Evolutionary conservation across 2,113 vertebrate genomes (phyloP), one percentile per base, ranked within the genome.

Genomic region (Daboia siamensis): DNA sequence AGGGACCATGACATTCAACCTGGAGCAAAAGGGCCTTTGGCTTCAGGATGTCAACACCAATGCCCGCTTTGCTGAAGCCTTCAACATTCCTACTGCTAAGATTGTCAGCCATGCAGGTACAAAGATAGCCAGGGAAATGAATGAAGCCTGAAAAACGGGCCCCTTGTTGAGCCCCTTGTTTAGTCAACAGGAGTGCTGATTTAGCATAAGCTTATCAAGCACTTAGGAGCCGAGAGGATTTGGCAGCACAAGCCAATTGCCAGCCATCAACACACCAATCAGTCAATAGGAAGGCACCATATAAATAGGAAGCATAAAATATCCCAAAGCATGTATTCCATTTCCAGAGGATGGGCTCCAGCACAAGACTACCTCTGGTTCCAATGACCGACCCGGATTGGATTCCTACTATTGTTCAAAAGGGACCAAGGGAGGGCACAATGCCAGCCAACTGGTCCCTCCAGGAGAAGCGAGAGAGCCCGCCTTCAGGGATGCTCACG

Each of bases 401-500:
- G 61, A 69, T 69, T n/a, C 61, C 61, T 24, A 69, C 29, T n/a
- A 12, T 12, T 3, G 15, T 33, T 74, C 15, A 8, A n/a, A 74
- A n/a, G 13, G 20, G 33, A 9, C 33, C 74, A 21, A 39, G 17
- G 17, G 15, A 80, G 33, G 17, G 74, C 17, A 39, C 6, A 1
- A 39, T 8, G 69, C n/a, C 33, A 44, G 33, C 17, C 33, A 80
- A 20, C 15, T 8, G n/a, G 33, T 8, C n/a, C 20, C 15, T 3
- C 46, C 8, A 9, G 39, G 4, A 51, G 29, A 5, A 12, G 15
- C 33, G 3, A 26, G 57, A 13, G 13, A 26, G 6, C 12, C 12
- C 5, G 13, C 56, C 23, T 46, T 15, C 12, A 48, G 56, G 57
- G 52, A 17, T 21, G 87, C n/a, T 33, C 97, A 99, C 93, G 99